phyloP scores from a whole-genome alignment of 2,797 vertebrate genomes.

The Myoxocephalus aenaeus region DNA sequence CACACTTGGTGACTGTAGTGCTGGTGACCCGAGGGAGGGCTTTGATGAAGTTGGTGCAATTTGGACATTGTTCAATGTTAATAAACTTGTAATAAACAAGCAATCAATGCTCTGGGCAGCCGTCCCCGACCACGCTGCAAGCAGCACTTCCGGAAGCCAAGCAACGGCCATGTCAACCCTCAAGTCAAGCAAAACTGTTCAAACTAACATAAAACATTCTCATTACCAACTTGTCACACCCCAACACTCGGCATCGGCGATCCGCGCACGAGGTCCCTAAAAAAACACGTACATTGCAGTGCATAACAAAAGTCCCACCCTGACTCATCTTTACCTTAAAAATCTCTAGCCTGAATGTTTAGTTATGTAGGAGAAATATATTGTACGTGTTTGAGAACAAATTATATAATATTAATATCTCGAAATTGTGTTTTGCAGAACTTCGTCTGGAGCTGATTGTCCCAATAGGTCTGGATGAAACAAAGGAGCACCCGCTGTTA shows the following conservation, averaged over 20 bases:
- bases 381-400: background rate
- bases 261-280: no score
- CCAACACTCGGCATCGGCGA: no score
- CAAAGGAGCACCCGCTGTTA: slow-evolving; percentile 73
- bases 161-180: no score
- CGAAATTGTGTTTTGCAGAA: slow-evolving; percentile 61
- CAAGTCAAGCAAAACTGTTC: no score
- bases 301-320: background rate
- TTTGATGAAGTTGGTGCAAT: background rate
- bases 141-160: no score
- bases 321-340: background rate
- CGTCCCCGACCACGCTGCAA: no score
- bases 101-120: no score
- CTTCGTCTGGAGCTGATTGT: slow-evolving; percentile 78
- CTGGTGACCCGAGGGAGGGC: no score
- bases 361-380: background rate
- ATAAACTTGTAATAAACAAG: no score
- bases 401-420: background rate
- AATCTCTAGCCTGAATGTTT: slow-evolving; percentile 1
- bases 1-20: no score
- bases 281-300: background rate
- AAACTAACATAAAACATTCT: no score
- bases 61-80: background rate
- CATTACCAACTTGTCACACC: no score
- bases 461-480: slow-evolving; percentile 78